Percentiles rank a stretch among this genome's conserved stretches.
These are phyloP conservation scores for Philereme vetulata DNA, from an alignment of 2,888 invertebrate species.

Conservation along the genomic window DNA sequence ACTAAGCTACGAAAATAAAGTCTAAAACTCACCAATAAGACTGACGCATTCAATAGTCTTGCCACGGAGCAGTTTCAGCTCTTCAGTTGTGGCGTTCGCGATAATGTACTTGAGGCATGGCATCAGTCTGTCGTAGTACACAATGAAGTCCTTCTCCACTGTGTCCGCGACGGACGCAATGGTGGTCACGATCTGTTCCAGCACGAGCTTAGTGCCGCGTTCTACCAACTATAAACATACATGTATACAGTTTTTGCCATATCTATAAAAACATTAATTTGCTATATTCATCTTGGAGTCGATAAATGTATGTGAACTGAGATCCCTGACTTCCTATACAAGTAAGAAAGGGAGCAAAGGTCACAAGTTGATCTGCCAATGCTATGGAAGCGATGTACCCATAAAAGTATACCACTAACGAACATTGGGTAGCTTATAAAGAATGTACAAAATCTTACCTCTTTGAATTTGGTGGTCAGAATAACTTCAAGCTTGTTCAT, in stretches of 20 bases:
- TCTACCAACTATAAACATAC: slow-evolving; percentile 87
- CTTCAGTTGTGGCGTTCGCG: slow-evolving; percentile 94
- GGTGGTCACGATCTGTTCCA: slow-evolving; percentile 99
- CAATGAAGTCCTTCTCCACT: slow-evolving; percentile 96
- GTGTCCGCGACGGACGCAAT: slow-evolving; percentile 99
- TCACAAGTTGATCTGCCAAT: slow-evolving; percentile 75
- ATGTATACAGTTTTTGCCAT: background rate
- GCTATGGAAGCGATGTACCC: slow-evolving; percentile 77
- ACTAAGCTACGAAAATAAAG: no score
- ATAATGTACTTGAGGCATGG: slow-evolving; percentile 99
- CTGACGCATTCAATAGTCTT: slow-evolving; percentile 99
- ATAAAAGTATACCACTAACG: slow-evolving; percentile 72
- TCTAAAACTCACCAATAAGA: slow-evolving; percentile 89
- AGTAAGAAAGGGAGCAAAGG: slow-evolving; percentile 73
- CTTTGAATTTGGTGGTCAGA: slow-evolving; percentile 96
- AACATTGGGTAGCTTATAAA: slow-evolving; percentile 65
- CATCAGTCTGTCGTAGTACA: slow-evolving; percentile 96
- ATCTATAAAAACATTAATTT: no score
- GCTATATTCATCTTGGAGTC: no score
- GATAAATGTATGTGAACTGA: slow-evolving; percentile 70
- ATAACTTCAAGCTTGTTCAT: slow-evolving; percentile 96
- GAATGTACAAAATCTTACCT: slow-evolving; percentile 75
- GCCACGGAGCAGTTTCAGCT: slow-evolving; percentile 95
- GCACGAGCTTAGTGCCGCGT: slow-evolving; percentile 96
- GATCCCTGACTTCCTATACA: slow-evolving; percentile 69